These are phyloP conservation scores for Martes flavigula DNA, from an alignment of 2,797 vertebrate genomes.

Conservation along the genomic window DNA sequence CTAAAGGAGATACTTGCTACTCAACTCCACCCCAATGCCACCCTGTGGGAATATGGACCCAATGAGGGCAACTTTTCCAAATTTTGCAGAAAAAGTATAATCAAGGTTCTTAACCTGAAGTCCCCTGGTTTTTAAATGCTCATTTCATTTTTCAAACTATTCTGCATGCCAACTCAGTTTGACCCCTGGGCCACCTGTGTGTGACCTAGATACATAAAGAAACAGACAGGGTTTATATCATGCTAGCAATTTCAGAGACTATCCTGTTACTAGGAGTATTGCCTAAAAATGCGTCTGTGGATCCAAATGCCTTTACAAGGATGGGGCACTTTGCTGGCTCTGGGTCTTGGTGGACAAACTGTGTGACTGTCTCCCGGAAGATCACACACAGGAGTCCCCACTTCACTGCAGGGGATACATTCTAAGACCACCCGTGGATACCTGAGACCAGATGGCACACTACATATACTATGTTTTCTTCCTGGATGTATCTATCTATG, in stretches of 20 bases:
- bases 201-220: neutral
- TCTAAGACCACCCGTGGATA: neutral
- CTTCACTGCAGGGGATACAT: neutral
- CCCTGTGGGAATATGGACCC: accelerated
- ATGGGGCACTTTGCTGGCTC: neutral
- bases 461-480: neutral
- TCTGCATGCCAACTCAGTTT: neutral
- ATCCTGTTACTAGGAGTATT: neutral
- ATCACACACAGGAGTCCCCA: neutral
- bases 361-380: neutral
- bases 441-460: neutral
- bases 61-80: neutral
- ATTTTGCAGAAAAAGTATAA: neutral
- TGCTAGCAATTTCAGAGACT: neutral
- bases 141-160: neutral
- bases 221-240: neutral
- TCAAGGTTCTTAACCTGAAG: neutral
- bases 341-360: neutral
- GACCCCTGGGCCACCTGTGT: neutral
- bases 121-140: neutral
- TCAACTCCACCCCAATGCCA: neutral
- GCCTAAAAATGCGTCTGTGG: neutral
- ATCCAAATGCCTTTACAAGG: neutral
- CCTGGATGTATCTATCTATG: neutral
- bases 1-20: neutral